Conservation (phyloP, 2,888 invertebrate species). For the Eilema depressum region DNA sequence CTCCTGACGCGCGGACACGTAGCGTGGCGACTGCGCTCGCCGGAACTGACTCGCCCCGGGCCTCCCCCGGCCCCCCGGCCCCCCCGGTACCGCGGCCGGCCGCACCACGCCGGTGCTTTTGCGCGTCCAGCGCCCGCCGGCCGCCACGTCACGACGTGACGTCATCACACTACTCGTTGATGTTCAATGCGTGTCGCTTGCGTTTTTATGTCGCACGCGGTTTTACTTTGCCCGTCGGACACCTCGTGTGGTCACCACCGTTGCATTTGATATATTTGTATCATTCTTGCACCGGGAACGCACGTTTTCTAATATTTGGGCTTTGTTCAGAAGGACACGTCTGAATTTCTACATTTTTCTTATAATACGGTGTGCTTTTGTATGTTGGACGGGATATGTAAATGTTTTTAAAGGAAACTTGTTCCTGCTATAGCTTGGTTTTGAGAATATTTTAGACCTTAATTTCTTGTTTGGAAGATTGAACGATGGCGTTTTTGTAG, state of each 20-base stretch:
- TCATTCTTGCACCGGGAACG: constrained; percentile 30
- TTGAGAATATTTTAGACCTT: constrained; percentile 25
- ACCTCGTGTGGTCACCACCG: constrained; percentile 14
- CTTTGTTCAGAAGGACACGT: constrained; percentile 27
- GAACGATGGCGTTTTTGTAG: constrained; percentile 62
- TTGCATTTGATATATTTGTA: constrained; percentile 22
- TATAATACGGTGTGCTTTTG: constrained; percentile 33
- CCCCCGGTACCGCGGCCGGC: constrained; percentile 26
- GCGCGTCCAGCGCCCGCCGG: constrained; percentile 29
- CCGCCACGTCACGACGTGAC: constrained; percentile 24
- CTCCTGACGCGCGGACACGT: constrained; percentile 87
- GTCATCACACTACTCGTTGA: constrained; percentile 17
- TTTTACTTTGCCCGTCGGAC: constrained; percentile 34
- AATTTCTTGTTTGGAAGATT: constrained; percentile 49
- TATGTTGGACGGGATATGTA: constrained; percentile 38
- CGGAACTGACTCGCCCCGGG: constrained; percentile 54
- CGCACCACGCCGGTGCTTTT: constrained; percentile 26
- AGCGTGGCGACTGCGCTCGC: constrained; percentile 64
- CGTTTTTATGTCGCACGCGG: constrained; percentile 39
- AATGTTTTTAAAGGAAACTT: constrained; percentile 29
- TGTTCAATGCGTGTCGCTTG: constrained; percentile 46
- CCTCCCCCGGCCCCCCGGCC: constrained; percentile 16
- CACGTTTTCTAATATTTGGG: constrained; percentile 29
- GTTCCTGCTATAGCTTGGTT: constrained; percentile 39
- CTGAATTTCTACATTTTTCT: constrained; percentile 38